Evolutionary conservation across 2,888 invertebrate species (phyloP).

Genomic region (Eurois occulta): DNA sequence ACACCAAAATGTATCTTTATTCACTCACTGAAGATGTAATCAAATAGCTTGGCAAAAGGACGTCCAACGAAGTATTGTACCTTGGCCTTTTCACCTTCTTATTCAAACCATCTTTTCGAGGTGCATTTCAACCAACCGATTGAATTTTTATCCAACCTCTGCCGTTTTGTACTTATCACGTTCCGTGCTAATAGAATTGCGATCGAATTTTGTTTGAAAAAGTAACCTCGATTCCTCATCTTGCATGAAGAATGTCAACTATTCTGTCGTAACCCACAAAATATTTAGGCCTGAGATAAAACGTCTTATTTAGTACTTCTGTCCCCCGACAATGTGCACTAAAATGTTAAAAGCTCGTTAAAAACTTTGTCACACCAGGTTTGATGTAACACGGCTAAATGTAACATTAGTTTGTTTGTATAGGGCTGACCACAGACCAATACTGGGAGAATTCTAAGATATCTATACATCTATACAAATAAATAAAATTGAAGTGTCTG

Average conservation of each 20-base stretch:
- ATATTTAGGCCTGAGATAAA: constrained; percentile 26
- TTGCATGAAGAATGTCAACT: neutral
- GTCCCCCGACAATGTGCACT: constrained; percentile 59
- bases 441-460: neutral
- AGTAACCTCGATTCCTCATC: neutral
- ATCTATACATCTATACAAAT: no score
- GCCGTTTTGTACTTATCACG: no score
- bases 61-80: no score
- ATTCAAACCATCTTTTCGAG: no score
- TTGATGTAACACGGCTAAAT: constrained; percentile 45
- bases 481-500: no score
- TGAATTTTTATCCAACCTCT: no score
- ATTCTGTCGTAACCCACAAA: neutral
- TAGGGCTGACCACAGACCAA: constrained; percentile 31
- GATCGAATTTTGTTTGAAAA: neutral
- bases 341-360: constrained; percentile 69
- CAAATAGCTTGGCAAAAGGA: no score
- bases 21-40: no score
- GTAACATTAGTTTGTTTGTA: constrained; percentile 12
- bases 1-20: no score
- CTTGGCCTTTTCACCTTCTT: no score
- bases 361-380: constrained; percentile 65
- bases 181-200: no score
- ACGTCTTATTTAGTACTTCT: constrained; percentile 36
- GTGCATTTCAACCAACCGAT: no score